Base-by-base conservation (phyloP, 2,113 vertebrate species). In the Tonatia bakeri region DNA sequence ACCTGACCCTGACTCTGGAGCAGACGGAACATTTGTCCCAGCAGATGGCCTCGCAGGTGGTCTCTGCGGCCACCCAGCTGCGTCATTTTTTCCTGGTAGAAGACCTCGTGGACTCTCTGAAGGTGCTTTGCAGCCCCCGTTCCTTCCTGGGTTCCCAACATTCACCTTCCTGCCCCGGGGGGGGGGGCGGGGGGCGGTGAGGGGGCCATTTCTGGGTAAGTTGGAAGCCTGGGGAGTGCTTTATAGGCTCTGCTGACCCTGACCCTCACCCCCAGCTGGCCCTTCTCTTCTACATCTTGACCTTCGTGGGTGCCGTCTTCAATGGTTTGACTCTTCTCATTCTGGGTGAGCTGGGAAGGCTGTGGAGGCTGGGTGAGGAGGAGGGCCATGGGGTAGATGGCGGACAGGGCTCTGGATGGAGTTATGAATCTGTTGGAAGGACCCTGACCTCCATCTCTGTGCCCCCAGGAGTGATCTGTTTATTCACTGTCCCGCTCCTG, bases 251-350 rank as follows among this genome's bases (percentile, higher is more conserved):
- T 31, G 28, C 90, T 97, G 67, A 97, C 90, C 38, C 26, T 82
- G 73, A 76, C 77, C 56, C 88, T 96, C 76, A 9, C 70, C 87
- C 76, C 15, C 95, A 99, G 99, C 98, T 99, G 69, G 98, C 99
- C 83, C 95, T 99, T 94, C 98, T 99, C 97, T 98, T 99, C 97
- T 99, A 99, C 98, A 98, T 99, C 96, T 97, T 99, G 98, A 99
- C 99, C 22, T 99, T 98, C 83, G 98, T 99, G 97, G 99, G 99
- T 91, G 98, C 98, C 3, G 96, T 99, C 95, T 99, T 98, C 98
- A 99, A 99, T 90, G 99, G 99, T 97, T 98, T 99, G 97, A 99
- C 99, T 93, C 98, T 99, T 94, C 97, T 99, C 97, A 99, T 99
- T 95, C 98, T 99, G 7, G 98, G 99, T 99, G 98, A 98, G 98